Base-by-base conservation (phyloP, 2,797 vertebrate species). In the Bucorvus abyssinicus region DNA sequence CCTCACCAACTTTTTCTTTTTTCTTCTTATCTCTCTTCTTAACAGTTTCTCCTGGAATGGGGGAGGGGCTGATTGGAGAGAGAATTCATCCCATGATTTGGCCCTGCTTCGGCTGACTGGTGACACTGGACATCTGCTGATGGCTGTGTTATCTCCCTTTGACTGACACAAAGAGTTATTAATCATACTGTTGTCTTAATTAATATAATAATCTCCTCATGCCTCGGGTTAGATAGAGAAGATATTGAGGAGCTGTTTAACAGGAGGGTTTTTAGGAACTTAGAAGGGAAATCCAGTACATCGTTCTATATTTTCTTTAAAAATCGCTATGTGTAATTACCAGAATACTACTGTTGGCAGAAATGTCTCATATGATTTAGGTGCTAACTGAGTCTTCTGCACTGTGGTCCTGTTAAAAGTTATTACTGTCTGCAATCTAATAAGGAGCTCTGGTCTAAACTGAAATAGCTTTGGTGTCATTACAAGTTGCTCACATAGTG, bases 291-390 rank as follows among this genome's bases (percentile, higher is more conserved):
- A 86, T 80, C 9, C 74, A 71, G 67, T 71, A 57, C 10, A 30
- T 38, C 91, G 49, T 69, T 65, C 45, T 55, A 85, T 44, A 61
- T 90, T 84, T 93, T 91, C 49, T 91, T 84, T 84, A 84, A 80
- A 92, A 90, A 89, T 65, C 84, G 13, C 50, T 34, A 38, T n/a
- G 14, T 84, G 38, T 42, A 90, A 71, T 81, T 45, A 65, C n/a
- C 29, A 71, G 65, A 88, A 75, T 67, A 45, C 17, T 64, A 42
- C 27, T 57, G 6, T 57, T 57, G 45, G 23, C 12, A 68, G 38
- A 81, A 85, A 50, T 1, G 10, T 65, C 45, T 78, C 55, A 57
- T 12, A 22, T 34, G 21, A 90, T 86, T 86, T 84, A 69, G 53
- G 32, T 50, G 23, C 29, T 78, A 63, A 68, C 73, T 59, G 60